phyloP scores from a whole-genome alignment of 2,888 invertebrate genomes.

The Anthophora plumipes region DNA sequence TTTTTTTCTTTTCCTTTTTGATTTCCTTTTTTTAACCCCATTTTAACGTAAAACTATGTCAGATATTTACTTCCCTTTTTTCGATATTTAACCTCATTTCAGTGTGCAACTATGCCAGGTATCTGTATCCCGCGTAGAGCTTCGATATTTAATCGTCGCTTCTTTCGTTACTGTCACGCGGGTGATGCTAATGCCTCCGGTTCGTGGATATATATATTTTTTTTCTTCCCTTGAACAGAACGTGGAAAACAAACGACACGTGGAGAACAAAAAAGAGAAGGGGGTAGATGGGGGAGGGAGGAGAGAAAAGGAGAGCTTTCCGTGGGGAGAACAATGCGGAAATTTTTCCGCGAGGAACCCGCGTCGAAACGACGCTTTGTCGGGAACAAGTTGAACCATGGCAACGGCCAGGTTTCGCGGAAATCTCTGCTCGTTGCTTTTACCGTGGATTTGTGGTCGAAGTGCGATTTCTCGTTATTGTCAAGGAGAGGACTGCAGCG shows the following conservation, averaged over 20 bases:
- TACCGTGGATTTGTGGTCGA: not conserved
- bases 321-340: not conserved
- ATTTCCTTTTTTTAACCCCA: conserved; percentile 36
- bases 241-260: not conserved
- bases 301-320: not conserved
- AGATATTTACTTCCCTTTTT: conserved; percentile 37
- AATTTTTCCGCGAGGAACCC: conserved; percentile 3
- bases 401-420: not conserved
- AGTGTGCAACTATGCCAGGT: conserved; percentile 14
- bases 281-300: too few relatives aligned
- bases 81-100: conserved; percentile 32
- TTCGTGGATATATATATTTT: too few relatives aligned
- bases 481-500: not conserved
- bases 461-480: conserved; percentile 7
- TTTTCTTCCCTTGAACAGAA: not conserved
- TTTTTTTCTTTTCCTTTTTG: not conserved
- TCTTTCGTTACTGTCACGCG: not conserved
- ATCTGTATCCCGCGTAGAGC: conserved; percentile 21
- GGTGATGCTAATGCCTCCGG: conserved; percentile 1
- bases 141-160: conserved; percentile 40
- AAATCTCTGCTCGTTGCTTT: conserved; percentile 6
- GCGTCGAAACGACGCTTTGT: conserved; percentile 10
- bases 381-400: not conserved
- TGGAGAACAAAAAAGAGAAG: not conserved
- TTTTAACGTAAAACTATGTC: conserved; percentile 3